phyloP scores from a whole-genome alignment of 1,140 invertebrate species.

The Propsilocerus akamusi region DNA sequence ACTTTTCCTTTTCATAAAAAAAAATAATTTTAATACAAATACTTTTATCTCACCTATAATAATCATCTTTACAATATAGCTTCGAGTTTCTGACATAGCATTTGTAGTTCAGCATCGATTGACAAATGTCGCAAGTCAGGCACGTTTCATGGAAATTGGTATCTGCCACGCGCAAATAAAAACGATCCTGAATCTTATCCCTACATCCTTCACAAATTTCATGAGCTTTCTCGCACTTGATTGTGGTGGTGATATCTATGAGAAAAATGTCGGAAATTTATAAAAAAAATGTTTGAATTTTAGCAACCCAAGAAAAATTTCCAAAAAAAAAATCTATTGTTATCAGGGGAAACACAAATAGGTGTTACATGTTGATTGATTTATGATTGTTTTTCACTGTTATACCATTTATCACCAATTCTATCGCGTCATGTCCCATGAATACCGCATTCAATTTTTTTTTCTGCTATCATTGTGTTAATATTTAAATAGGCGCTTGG shows the following conservation, averaged over 20 bases:
- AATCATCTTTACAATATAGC: slow-evolving; percentile 88
- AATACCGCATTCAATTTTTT: background rate
- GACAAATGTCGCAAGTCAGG: slow-evolving; percentile 76
- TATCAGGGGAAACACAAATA: background rate
- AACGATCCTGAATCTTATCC: slow-evolving; percentile 78
- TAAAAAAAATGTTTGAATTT: background rate
- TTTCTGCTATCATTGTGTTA: background rate
- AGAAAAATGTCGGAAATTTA: background rate
- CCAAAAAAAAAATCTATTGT: background rate
- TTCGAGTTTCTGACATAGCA: slow-evolving; percentile 84
- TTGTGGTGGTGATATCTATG: slow-evolving; percentile 26
- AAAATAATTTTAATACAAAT: no score
- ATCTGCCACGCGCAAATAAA: slow-evolving; percentile 80
- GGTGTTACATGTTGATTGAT: background rate
- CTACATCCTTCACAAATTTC: slow-evolving; percentile 82
- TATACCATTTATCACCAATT: background rate
- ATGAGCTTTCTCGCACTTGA: slow-evolving; percentile 44
- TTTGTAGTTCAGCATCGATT: slow-evolving; percentile 62
- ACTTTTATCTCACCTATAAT: slow-evolving; percentile 70
- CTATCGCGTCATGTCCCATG: no score
- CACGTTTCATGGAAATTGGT: slow-evolving; percentile 88
- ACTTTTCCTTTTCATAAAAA: no score
- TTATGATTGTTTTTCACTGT: background rate
- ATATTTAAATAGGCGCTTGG: background rate
- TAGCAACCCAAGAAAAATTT: background rate